Evolutionary conservation across 2,113 vertebrate genomes (phyloP), one percentile per base, ranked within the genome.

Genomic region (Rhinoderma darwinii): DNA sequence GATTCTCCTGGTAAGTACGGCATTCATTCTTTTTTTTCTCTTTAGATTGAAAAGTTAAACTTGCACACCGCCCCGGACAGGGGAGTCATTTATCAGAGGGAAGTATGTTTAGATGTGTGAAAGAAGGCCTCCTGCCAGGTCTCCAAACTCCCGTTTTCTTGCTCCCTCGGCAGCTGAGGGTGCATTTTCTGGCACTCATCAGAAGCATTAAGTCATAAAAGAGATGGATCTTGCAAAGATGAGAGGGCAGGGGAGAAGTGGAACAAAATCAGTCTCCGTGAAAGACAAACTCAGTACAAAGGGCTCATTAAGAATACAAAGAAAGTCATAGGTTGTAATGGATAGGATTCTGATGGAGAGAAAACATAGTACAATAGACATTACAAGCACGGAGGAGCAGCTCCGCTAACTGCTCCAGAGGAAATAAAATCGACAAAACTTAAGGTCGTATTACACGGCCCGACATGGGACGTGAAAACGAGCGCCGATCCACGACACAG

Each of bases 161-260:
- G 68, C 44, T 87, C 86, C 86, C 79, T 3, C 39, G 54, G 86
- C 51, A 82, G 79, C 86, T 75, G 79, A 82, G n/a, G 86, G 70
- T 54, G 37, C 86, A 63, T 87, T 74, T 82, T 82, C 79, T 82
- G 79, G 79, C 78, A 75, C 51, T 73, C 79, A 47, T 61, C 78
- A n/a, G 86, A 70, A 87, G 74, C 86, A 74, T 82, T 81, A 86
- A 86, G 66, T 82, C 77, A 59, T 87, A 87, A 87, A 87, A 82
- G 86, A 87, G 86, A 87, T 87, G 51, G 79, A 87, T 87, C 44
- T 87, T 61, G 35, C 68, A 82, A 82, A 87, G 86, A 82, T 17
- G 77, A 81, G 77, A 86, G 77, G 78, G 85, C 66, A 82, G 27
- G 78, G 85, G 27, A 86, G 63, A 82, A 72, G 37, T 41, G 47